A percentile compares a stretch with the other conserved stretches of the same genome.
Conservation (phyloP, 2,888 invertebrate species). For the Barypeithes pellucidus region DNA sequence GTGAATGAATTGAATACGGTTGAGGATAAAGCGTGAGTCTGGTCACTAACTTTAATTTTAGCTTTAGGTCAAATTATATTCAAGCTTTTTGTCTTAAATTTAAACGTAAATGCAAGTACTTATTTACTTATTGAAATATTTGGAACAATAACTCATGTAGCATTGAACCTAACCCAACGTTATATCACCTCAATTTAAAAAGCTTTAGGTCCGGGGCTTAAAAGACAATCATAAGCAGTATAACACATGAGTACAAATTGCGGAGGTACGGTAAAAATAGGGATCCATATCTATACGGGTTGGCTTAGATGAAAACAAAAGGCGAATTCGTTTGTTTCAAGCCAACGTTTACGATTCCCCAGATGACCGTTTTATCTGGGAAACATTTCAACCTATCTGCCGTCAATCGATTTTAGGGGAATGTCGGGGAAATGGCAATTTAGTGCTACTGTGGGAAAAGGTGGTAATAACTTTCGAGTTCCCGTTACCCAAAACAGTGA, state of each 20-base stretch:
- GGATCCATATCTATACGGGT: constrained; percentile 40
- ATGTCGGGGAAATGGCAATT: constrained; percentile 41
- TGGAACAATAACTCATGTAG: not conserved
- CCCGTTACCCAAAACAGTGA: not conserved
- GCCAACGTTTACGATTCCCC: constrained; percentile 67
- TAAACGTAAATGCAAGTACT: too few relatives aligned
- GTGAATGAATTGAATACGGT: too few relatives aligned
- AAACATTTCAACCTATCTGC: constrained; percentile 68
- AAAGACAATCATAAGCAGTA: constrained; percentile 51
- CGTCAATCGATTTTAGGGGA: constrained; percentile 63
- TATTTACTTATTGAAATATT: not conserved
- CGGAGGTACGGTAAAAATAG: constrained; percentile 40
- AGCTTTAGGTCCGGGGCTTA: constrained; percentile 26
- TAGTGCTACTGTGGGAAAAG: constrained; percentile 32
- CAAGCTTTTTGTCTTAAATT: too few relatives aligned
- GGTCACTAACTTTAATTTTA: too few relatives aligned
- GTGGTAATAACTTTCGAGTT: constrained; percentile 26
- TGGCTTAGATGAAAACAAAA: constrained; percentile 47
- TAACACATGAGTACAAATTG: constrained; percentile 51
- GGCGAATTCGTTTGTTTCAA: constrained; percentile 54
- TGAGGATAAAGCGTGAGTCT: too few relatives aligned
- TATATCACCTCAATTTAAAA: constrained; percentile 25
- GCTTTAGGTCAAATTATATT: too few relatives aligned
- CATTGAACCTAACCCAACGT: not conserved
- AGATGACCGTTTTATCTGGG: constrained; percentile 66